Base-by-base conservation (phyloP, 2,888 invertebrate genomes). In the Caenorhabditis afra region DNA sequence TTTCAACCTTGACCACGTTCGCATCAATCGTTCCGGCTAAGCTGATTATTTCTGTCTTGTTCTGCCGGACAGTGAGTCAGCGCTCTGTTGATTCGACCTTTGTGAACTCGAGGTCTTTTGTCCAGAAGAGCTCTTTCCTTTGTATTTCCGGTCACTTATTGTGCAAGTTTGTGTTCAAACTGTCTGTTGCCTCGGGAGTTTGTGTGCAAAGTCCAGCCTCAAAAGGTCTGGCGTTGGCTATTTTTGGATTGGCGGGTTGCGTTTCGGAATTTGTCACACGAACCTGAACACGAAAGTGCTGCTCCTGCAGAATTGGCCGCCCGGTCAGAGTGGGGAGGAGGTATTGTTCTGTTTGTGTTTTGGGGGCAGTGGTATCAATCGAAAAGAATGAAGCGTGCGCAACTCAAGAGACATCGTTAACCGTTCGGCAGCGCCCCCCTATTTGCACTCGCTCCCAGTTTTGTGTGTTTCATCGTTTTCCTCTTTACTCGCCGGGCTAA, bases 331-430 rank as follows among this genome's bases (percentile, higher is more conserved):
- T 29, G 29, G 29, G 29, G 39, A 49, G 50, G 57, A 62, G 58
- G 58, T 73, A 73, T 73, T 73, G 73, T 73, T 67, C 61, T 76
- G 67, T 76, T 76, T 76, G 75, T 76, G 75, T 76, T 68, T 62
- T 76, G 75, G 75, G 67, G 67, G 75, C 67, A 76, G 49, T 62
- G 75, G 75, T 76, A 76, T 76, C 75, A 67, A 76, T 50, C 29
- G 62, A 61, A 73, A 73, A 73, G 62, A 65, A 64, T 64, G 73
- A 73, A 73, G 73, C 73, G 73, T 73, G 73, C 73, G 73, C 73
- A 73, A 73, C 64, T 73, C 73, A 73, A 73, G 73, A 73, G 73
- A 73, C 73, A 73, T 64, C 64, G 73, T 73, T 64, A 64, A 73
- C 64, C 73, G 73, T 73, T 73, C 73, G 73, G 73, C 73, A 73